Evolutionary conservation across 1,140 invertebrate species (phyloP), one percentile per base, ranked within the genome.

Genomic region (Brachionus sp.): DNA sequence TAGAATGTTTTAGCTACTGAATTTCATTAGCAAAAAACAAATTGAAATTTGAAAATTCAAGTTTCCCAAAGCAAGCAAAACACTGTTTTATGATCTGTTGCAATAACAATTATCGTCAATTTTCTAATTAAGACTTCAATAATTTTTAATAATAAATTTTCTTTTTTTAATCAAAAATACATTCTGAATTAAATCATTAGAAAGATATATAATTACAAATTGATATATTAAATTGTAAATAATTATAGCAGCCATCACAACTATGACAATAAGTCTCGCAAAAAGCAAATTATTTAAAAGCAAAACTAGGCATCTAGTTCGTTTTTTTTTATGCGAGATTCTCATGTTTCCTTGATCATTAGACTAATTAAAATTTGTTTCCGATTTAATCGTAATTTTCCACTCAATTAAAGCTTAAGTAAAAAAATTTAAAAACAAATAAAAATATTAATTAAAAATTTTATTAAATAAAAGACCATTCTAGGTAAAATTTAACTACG

Each of bases 141-240:
- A 57, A 57, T 19, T 53, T 53, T 53, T 53, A 6, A 16, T 16
- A 16, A 53, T 53, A 53, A 57, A 57, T 9, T 50, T 50, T 57
- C 19, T 19, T 57, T 57, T 57, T 57, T 57, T 57, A 57, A 57
- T 57, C 50, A 57, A 57, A 57, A 57, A 57, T 57, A 57, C 50
- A 57, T 57, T 57, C 44, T 57, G 50, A 57, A 57, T 57, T 57
- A 57, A 57, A 23, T 57, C 50, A 57, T 57, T 57, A 57, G 50
- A 25, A 57, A 57, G 50, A 57, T 57, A 57, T 29, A 29, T 57
- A 57, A 57, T 57, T 57, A 57, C 50, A 57, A 57, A 57, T 57
- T 57, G 50, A 57, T 57, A 57, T 57, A 57, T 57, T 57, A 57
- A 57, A 57, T 57, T 57, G 50, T 57, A 57, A 57, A 57, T 57